phyloP scores from a whole-genome alignment of 92 coral and sea anemone species.

The Actinostola sp. region DNA sequence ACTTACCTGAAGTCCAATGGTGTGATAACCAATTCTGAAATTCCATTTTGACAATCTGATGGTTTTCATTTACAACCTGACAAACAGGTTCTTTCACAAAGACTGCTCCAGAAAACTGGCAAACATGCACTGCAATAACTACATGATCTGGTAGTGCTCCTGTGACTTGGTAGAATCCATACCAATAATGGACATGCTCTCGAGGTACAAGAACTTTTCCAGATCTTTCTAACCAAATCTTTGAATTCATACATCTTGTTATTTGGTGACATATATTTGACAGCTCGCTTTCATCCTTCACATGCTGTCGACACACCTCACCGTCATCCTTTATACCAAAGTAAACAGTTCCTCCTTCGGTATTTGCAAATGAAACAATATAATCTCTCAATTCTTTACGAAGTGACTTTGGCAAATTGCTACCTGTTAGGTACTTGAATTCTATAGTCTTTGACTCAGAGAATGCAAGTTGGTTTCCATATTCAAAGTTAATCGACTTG shows the following conservation, averaged over 20 bases:
- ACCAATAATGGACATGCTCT: no score
- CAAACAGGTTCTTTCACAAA: not conserved
- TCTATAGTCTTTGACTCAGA: not conserved
- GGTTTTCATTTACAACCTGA: not conserved
- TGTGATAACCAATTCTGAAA: not conserved
- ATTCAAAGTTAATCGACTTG: no score
- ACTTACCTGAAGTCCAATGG: not conserved
- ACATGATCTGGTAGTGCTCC: no score
- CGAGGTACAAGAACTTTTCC: no score
- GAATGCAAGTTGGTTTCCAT: no score
- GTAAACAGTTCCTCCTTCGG: constrained; percentile 20
- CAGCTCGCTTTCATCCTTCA: no score
- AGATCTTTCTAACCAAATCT: no score
- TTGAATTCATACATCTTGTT: no score
- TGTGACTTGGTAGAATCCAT: no score
- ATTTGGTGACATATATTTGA: no score
- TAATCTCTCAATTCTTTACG: not conserved
- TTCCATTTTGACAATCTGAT: not conserved
- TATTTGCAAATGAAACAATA: constrained; percentile 10
- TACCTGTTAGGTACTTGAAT: not conserved
- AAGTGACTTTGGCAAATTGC: not conserved
- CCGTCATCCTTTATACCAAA: constrained; percentile 10
- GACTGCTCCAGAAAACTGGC: not conserved
- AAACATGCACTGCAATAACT: not conserved
- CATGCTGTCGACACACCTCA: not conserved